Conservation (phyloP, 1,140 invertebrate species). For the Phenacoccus solenopsis region DNA sequence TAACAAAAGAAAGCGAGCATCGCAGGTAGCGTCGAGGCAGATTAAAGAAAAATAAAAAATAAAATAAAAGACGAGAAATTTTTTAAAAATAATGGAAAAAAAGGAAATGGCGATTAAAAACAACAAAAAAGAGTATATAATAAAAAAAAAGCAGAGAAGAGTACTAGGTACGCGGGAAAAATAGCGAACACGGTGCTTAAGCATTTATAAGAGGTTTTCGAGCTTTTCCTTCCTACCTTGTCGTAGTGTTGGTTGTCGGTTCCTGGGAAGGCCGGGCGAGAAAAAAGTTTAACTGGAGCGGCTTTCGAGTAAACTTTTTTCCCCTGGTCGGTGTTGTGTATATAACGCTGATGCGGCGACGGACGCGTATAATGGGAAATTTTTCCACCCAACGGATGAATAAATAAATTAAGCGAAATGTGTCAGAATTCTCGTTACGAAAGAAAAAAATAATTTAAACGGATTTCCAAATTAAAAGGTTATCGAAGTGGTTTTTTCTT, state of each 20-base stretch:
- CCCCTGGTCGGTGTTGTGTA: too few relatives aligned
- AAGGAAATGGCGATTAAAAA: background rate
- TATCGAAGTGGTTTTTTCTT: too few relatives aligned
- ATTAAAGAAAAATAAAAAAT: background rate
- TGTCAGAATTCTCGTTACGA: background rate
- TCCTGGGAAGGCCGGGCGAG: background rate
- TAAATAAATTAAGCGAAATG: background rate
- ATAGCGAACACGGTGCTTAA: background rate
- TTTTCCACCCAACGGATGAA: background rate
- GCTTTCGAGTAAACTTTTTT: background rate
- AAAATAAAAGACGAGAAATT: background rate
- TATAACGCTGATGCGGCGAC: too few relatives aligned
- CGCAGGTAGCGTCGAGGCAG: background rate
- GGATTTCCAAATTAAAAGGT: too few relatives aligned
- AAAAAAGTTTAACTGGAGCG: background rate
- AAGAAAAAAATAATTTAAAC: background rate
- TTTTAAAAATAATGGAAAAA: background rate
- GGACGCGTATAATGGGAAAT: too few relatives aligned
- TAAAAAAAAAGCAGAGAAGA: background rate
- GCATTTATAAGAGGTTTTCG: background rate
- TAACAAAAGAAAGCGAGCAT: background rate
- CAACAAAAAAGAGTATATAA: background rate
- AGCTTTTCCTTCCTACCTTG: slow-evolving; percentile 1
- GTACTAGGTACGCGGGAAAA: background rate
- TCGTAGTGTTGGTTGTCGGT: background rate